Evolutionary conservation across 2,113 vertebrate genomes (phyloP).

Genomic region (Crotalus tigris): DNA sequence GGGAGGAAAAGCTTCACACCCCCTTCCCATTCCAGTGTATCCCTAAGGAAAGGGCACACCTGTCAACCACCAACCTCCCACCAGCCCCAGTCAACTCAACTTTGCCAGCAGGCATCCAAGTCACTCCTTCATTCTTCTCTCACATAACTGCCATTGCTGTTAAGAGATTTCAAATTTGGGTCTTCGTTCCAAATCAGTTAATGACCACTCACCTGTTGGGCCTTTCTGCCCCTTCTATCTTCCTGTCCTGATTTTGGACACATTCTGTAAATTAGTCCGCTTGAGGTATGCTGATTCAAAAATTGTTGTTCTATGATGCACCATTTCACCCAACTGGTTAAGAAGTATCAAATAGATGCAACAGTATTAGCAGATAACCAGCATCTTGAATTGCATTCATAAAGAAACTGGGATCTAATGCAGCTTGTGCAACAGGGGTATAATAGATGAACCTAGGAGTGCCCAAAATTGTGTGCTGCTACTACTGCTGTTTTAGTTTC

Average conservation of each 20-base stretch:
- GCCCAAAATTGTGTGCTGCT: not conserved
- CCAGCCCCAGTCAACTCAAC: not conserved
- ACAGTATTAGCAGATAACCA: not conserved
- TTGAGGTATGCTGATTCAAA: not conserved
- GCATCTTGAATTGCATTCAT: not conserved
- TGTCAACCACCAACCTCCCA: not conserved
- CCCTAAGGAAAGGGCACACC: not conserved
- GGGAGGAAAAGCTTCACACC: not conserved
- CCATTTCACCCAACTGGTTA: not conserved
- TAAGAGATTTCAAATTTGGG: not conserved
- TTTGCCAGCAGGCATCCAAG: not conserved
- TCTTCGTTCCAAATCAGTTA: not conserved
- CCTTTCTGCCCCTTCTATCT: not conserved
- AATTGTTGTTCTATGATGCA: not conserved
- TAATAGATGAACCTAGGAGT: not conserved
- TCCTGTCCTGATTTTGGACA: not conserved
- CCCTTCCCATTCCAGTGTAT: not conserved
- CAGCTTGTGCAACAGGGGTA: not conserved
- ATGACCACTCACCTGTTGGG: not conserved
- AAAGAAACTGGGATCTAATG: not conserved
- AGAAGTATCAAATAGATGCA: not conserved
- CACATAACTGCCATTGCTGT: not conserved
- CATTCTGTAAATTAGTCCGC: not conserved
- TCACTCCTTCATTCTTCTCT: not conserved
- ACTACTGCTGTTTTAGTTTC: not conserved